Base-by-base conservation (phyloP, 2,888 invertebrate species). In the Oegoconia quadripuncta region DNA sequence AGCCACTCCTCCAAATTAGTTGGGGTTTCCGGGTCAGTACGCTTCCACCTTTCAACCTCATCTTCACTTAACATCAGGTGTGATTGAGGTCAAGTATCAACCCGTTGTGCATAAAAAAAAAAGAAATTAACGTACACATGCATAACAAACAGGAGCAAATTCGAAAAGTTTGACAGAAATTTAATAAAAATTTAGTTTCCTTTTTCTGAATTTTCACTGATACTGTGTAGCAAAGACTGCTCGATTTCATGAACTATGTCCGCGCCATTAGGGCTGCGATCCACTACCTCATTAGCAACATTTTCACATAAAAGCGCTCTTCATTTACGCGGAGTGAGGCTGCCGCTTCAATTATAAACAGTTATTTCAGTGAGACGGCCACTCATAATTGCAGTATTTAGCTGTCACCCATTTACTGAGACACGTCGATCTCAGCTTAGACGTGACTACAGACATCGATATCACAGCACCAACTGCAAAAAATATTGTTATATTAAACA, bases 261-360 rank as follows among this genome's bases (percentile, higher is more conserved):
- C 66, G 67, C 69, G 62, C 76, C 73, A 75, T 79, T 76, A 80
- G 62, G 69, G 59, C 67, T 56, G 67, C 74, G 71, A 64, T 66
- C 75, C 73, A 59, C 64, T 64, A 64, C 45, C 70, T 76, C 76
- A 82, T 82, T 82, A 82, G 71, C 79, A 72, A 79, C 75, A 74
- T 77, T 77, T 74, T 79, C 81, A 78, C 77, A 79, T 79, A 78
- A 77, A 77, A 42, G 73, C 69, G 69, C 60, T 66, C 74, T 73
- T 70, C 71, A 67, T 70, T 74, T 76, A 74, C 70, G 67, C 68
- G 55, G 64, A 59, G 69, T 60, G 37, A 68, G 70, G 66, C 70
- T 61, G 65, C 71, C 67, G 67, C 68, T 56, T 68, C 74, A 82
- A 82, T 82, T 83, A 80, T 72, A 69, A 70, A 80, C 80, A 81